Conservation (phyloP, 2,113 vertebrate species). For the Antigone vipio region DNA sequence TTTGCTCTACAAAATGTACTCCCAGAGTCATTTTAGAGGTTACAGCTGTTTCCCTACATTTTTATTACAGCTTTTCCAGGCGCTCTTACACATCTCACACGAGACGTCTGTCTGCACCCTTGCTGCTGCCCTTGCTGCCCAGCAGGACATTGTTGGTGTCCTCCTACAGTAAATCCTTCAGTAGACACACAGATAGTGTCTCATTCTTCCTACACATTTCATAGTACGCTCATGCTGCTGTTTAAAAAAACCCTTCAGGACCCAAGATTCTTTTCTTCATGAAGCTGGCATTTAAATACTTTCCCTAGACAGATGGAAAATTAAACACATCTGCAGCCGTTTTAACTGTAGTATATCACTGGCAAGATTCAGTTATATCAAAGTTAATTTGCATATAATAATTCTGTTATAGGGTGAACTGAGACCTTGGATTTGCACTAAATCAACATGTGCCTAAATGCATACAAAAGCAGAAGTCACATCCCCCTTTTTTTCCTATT, state of each 20-base stretch:
- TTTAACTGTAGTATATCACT: neutral
- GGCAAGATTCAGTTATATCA: neutral
- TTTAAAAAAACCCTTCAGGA: neutral
- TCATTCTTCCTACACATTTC: slow-evolving; percentile 1
- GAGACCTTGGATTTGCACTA: neutral
- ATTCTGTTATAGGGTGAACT: neutral
- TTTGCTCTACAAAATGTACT: neutral
- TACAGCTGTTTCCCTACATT: slow-evolving; percentile 30
- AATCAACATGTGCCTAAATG: neutral
- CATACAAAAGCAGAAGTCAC: neutral
- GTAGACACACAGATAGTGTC: neutral
- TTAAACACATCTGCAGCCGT: neutral
- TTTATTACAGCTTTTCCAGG: slow-evolving; percentile 34
- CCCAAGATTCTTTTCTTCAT: neutral
- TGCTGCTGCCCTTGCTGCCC: neutral
- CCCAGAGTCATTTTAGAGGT: slow-evolving; percentile 11
- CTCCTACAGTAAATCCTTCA: neutral
- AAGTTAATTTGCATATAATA: neutral
- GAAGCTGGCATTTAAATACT: neutral
- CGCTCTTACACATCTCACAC: neutral
- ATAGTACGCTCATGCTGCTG: neutral
- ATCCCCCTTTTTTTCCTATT: neutral
- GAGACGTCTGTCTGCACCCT: neutral
- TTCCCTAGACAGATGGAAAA: neutral
- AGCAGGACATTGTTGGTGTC: neutral